These are phyloP conservation scores for Plusia festucae DNA, from an alignment of 2,888 invertebrate species.

Conservation along the genomic window DNA sequence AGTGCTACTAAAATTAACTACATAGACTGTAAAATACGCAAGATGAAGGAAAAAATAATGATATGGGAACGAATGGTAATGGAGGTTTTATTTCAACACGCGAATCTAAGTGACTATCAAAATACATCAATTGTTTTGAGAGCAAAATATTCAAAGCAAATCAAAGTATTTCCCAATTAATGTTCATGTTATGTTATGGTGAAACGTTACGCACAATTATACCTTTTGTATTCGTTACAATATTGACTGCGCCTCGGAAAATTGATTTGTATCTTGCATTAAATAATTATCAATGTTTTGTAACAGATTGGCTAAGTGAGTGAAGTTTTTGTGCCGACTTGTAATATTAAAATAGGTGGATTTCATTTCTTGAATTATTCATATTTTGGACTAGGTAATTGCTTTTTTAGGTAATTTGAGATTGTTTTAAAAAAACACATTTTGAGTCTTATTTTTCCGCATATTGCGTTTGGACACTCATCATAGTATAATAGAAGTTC, in stretches of 20 bases:
- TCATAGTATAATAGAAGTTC: not conserved
- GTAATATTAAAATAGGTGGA: constrained; percentile 10
- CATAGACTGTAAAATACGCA: not conserved
- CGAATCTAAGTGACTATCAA: not conserved
- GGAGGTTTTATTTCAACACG: not conserved
- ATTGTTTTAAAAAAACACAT: not conserved
- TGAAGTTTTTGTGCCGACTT: constrained; percentile 9
- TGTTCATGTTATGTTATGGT: not conserved
- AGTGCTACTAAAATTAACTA: too few species aligned
- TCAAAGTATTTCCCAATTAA: not conserved
- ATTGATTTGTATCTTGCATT: constrained; percentile 8
- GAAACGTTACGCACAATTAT: constrained; percentile 7
- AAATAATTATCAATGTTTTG: constrained; percentile 13
- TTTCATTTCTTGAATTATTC: constrained; percentile 23
- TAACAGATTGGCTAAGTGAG: constrained; percentile 11
- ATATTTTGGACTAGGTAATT: constrained; percentile 11
- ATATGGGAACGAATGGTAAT: not conserved
- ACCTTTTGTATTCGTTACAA: not conserved
- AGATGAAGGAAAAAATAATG: not conserved
- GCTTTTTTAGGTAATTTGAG: constrained; percentile 16
- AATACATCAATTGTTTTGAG: not conserved
- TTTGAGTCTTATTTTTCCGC: not conserved
- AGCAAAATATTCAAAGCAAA: not conserved
- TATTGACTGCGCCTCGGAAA: constrained; percentile 5
- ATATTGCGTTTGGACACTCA: constrained; percentile 2